Base-by-base conservation (phyloP, 2,797 vertebrate species). In the Darevskia mixta region DNA sequence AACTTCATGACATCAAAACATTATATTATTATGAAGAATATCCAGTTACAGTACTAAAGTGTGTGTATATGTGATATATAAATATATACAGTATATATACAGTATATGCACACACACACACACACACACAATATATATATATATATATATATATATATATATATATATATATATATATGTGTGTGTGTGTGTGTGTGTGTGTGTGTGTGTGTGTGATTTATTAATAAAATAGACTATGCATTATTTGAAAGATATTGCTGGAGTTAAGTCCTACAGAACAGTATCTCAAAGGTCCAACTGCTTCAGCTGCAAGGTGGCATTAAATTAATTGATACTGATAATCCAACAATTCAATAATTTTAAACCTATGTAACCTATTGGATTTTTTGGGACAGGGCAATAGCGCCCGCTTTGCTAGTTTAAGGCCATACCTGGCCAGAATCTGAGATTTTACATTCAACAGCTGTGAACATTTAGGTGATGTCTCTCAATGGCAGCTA, bases 151-250 rank as follows among this genome's bases (percentile, higher is more conserved):
- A n/a, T n/a, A n/a, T n/a, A n/a, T n/a, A n/a, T n/a, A n/a, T n/a
- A n/a, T n/a, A n/a, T n/a, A n/a, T n/a, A n/a, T n/a, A n/a, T n/a
- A n/a, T n/a, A n/a, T n/a, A n/a, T n/a, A n/a, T n/a, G n/a, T n/a
- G n/a, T n/a, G n/a, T n/a, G n/a, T n/a, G n/a, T n/a, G n/a, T n/a
- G n/a, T n/a, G n/a, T n/a, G n/a, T n/a, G n/a, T n/a, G n/a, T n/a
- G n/a, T n/a, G n/a, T n/a, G n/a, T n/a, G n/a, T n/a, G n/a, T n/a
- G n/a, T n/a, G n/a, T n/a, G 1, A 61, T 77, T 4, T 83, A 92
- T 77, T 93, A 72, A 58, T 89, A 82, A 61, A 84, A 61, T 61
- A 61, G 32, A 90, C 11, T 64, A 2, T 82, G 45, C 2, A 49
- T 49, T 49, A 49, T 49, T 49, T 49, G 10, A 49, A 49, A 49